Percentiles rank a stretch among this genome's conserved stretches.
Evolutionary conservation across 2,888 invertebrate species (phyloP).

Genomic region (Microctonus brassicae): DNA sequence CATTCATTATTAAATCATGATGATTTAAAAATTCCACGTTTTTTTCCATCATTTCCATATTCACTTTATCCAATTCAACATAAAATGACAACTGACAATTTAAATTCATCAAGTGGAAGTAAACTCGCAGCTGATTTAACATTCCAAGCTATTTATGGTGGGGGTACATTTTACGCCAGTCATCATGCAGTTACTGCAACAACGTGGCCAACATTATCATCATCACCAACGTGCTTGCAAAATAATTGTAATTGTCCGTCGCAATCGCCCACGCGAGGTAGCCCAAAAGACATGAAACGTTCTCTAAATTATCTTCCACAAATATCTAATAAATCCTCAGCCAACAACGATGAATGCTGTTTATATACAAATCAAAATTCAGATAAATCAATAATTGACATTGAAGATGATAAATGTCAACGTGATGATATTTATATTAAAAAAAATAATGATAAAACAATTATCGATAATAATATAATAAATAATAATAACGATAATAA

Average conservation of each 20-base stretch:
- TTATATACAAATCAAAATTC: constrained; percentile 40
- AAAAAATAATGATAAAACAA: neutral
- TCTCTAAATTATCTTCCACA: constrained; percentile 42
- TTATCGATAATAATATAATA: neutral
- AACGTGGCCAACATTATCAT: constrained; percentile 47
- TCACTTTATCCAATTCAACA: constrained; percentile 77
- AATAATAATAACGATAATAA: constrained; percentile 3
- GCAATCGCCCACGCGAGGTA: constrained; percentile 49
- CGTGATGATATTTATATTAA: neutral
- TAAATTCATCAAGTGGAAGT: constrained; percentile 13
- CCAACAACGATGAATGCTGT: constrained; percentile 49
- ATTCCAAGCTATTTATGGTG: constrained; percentile 74
- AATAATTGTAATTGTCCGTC: constrained; percentile 64
- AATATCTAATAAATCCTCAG: neutral
- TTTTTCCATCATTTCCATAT: constrained; percentile 81
- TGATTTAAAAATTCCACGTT: constrained; percentile 78
- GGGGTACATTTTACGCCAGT: constrained; percentile 72
- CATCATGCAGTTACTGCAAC: constrained; percentile 63
- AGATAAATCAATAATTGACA: neutral
- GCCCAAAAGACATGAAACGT: constrained; percentile 55
- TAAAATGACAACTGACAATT: constrained; percentile 70
- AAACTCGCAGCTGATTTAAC: constrained; percentile 80
- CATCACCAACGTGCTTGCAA: constrained; percentile 54
- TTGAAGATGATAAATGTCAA: neutral
- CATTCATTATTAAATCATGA: constrained; percentile 71